Evolutionary conservation across 2,113 vertebrate genomes (phyloP).

Genomic region (Anthoscopus minutus): DNA sequence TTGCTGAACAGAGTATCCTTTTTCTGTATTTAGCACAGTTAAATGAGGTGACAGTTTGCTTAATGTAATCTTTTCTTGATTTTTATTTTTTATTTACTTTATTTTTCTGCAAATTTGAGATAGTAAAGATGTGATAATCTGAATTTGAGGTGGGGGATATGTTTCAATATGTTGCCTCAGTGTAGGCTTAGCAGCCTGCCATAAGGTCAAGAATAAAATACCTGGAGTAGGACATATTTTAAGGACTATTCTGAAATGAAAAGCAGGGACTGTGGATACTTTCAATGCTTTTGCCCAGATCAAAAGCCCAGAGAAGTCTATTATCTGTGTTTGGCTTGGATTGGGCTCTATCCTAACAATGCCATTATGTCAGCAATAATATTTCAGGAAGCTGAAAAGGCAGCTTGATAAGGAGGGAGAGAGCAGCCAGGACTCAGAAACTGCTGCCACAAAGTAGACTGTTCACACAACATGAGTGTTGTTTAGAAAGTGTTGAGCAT

Average conservation of each 20-base stretch:
- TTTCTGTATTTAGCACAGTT: background rate
- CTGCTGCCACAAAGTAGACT: background rate
- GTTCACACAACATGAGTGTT: background rate
- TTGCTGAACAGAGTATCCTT: background rate
- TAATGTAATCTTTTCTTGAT: background rate
- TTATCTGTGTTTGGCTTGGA: background rate
- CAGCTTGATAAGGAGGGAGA: background rate
- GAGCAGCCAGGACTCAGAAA: background rate
- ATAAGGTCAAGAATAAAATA: background rate
- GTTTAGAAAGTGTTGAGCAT: background rate
- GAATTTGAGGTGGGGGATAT: background rate
- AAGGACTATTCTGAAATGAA: background rate
- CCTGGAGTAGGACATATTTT: background rate
- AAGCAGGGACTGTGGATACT: background rate
- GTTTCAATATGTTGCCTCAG: background rate
- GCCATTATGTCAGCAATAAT: slow-evolving; percentile 4
- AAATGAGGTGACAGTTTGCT: background rate
- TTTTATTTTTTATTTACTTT: background rate
- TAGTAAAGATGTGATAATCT: background rate
- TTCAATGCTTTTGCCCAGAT: background rate
- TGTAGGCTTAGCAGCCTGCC: background rate
- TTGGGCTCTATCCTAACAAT: background rate
- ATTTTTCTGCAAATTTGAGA: background rate
- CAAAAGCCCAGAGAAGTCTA: background rate
- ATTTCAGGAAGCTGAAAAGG: background rate